Conservation (phyloP, 2,113 vertebrate genomes). For the Leucoraja erinaceus region DNA sequence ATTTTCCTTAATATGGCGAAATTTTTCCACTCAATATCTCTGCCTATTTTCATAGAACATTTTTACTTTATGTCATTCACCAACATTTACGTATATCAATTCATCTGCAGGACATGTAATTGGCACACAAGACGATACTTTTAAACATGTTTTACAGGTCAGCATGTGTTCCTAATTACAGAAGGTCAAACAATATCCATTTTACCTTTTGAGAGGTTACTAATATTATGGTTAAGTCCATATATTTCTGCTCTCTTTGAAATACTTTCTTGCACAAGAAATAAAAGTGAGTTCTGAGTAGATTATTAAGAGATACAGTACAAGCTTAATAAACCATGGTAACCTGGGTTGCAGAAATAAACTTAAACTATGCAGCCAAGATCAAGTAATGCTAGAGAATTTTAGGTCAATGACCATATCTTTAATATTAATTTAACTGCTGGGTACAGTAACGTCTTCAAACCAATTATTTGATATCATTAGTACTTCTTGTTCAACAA, state of each 20-base stretch:
- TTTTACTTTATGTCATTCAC: background rate
- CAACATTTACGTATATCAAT: background rate
- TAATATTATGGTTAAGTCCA: background rate
- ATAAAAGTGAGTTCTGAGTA: background rate
- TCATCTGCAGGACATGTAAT: background rate
- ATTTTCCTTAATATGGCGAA: too few relatives aligned
- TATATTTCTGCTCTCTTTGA: background rate
- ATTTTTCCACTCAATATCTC: background rate
- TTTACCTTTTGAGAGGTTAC: background rate
- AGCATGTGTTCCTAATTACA: background rate
- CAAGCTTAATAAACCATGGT: background rate
- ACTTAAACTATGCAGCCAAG: background rate
- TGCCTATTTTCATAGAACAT: background rate
- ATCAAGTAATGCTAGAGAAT: background rate
- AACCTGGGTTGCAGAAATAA: background rate
- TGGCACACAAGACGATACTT: background rate
- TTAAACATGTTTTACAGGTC: background rate
- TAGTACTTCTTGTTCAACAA: background rate
- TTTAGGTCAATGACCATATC: background rate
- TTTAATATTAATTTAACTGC: constrained; percentile 7
- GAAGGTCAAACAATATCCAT: background rate
- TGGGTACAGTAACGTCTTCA: background rate
- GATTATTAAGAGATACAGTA: background rate
- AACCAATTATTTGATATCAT: background rate
- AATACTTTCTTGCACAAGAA: background rate